Evolutionary conservation across 1,140 invertebrate genomes (phyloP).

Genomic region (Caenorhabditis brenneri): DNA sequence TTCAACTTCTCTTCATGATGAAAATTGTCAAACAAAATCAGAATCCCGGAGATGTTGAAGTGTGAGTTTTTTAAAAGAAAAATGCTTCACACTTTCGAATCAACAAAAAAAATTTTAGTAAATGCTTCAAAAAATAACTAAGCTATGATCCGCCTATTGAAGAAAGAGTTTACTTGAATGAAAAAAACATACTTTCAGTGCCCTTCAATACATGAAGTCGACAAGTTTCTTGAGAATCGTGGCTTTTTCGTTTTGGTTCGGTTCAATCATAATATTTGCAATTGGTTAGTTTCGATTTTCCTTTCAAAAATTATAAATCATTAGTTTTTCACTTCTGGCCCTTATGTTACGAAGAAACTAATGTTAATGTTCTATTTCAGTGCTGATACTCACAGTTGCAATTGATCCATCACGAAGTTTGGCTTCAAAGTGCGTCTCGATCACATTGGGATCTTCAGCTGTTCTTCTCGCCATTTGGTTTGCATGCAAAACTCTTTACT

Average conservation of each 20-base stretch:
- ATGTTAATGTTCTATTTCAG: too few species aligned
- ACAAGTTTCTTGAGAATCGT: slow-evolving; percentile 33
- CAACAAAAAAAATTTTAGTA: too few species aligned
- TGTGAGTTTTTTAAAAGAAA: too few species aligned
- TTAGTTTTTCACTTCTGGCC: too few species aligned
- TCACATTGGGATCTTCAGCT: slow-evolving; percentile 14
- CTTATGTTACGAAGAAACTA: too few species aligned
- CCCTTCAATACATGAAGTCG: slow-evolving; percentile 19
- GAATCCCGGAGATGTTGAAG: not conserved
- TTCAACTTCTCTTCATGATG: slow-evolving; percentile 37
- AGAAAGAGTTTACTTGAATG: too few species aligned
- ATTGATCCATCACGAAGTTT: not conserved
- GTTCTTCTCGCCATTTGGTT: not conserved
- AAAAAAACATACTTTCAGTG: too few species aligned
- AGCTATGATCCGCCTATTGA: too few species aligned
- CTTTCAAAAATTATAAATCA: too few species aligned
- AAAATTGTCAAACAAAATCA: slow-evolving; percentile 35
- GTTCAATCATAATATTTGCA: not conserved
- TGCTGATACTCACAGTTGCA: not conserved
- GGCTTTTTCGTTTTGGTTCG: slow-evolving; percentile 31
- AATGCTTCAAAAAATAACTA: too few species aligned
- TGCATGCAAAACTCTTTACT: not conserved
- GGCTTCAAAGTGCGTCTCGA: slow-evolving; percentile 17
- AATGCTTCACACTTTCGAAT: too few species aligned
- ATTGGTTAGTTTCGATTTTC: not conserved